Evolutionary conservation across 2,113 vertebrate genomes (phyloP).

Genomic region (Austrofundulus limnaeus): DNA sequence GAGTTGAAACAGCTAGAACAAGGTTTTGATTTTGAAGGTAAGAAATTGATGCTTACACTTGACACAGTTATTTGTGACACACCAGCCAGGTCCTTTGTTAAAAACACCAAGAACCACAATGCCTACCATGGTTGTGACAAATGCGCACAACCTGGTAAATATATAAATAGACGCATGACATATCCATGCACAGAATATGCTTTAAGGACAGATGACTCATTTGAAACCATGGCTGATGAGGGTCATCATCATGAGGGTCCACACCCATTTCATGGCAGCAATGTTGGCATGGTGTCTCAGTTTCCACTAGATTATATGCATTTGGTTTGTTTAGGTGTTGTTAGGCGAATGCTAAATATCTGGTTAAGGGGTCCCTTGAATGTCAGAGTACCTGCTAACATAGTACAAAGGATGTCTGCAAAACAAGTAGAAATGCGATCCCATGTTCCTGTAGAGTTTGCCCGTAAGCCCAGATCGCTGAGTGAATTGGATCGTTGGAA

Average conservation of each 20-base stretch:
- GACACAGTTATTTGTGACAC: slow-evolving; percentile 18
- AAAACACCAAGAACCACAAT: slow-evolving; percentile 9
- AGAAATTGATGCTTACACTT: neutral
- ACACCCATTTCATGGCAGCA: slow-evolving; percentile 3
- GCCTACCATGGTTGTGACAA: slow-evolving; percentile 3
- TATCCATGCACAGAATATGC: neutral
- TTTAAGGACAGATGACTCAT: slow-evolving; percentile 13
- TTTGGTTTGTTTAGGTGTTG: neutral
- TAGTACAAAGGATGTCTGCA: neutral
- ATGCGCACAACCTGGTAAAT: neutral
- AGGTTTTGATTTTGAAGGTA: neutral
- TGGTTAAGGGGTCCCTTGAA: neutral
- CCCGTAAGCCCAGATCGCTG: neutral
- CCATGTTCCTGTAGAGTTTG: neutral
- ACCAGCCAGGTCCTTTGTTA: slow-evolving; percentile 9
- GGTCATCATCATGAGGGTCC: slow-evolving; percentile 1
- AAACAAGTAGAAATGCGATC: neutral
- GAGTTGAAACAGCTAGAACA: slow-evolving; percentile 10
- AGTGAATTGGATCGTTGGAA: slow-evolving; percentile 1
- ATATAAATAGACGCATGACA: slow-evolving; percentile 4
- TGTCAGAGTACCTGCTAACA: neutral
- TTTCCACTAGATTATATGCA: neutral
- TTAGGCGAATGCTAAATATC: neutral
- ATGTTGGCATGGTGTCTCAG: neutral
- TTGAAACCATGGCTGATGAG: slow-evolving; percentile 6